Evolutionary conservation across 2,797 vertebrate genomes (phyloP), one percentile per base, ranked within the genome.

Genomic region (Vespertilio murinus): DNA sequence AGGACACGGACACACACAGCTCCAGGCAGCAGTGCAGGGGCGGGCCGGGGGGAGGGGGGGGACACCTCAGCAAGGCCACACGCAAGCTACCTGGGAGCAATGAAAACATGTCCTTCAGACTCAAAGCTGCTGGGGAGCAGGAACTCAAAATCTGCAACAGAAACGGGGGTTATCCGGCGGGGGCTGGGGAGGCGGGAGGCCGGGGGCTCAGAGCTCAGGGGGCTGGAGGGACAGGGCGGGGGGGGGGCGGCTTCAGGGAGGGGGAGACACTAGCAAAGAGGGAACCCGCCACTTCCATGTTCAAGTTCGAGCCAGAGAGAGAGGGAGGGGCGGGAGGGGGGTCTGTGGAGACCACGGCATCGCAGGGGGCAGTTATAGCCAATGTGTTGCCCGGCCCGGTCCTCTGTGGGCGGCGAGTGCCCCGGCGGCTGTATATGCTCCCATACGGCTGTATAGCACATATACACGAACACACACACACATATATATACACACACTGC

Each of bases 101-200:
- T 99, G 99, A 99, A 99, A 98, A 99, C 99, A 99, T 99, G 99
- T 99, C 99, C 99, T 99, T 99, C 99, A 98, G 99, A 99, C 98
- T 99, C 99, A 99, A 99, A 99, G 99, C 98, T 99, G 99, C 99
- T 99, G 98, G 99, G 99, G 99, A 99, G 99, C 99, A 99, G 99
- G 98, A 99, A 99, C 98, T 99, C 99, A 99, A 99, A 99, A 99
- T 99, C 99, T 99, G 99, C 99, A 99, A 99, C 99, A 99, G 99
- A 99, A 99, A 99, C 98, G 99, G 98, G 98, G 98, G 99, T 99
- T 99, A 99, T 99, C 98, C 88, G 97, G 99, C 98, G 96, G 97
- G 97, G 97, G 98, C 88, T 67, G 96, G 97, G 30, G 20, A 97
- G 97, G 97, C 96, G 90, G 96, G 95, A 98, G 96, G 98, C 97